Percentiles rank a stretch among this genome's conserved stretches.
These are phyloP conservation scores for Carassius carassius DNA, from an alignment of 2,113 vertebrate species.

Conservation along the genomic window DNA sequence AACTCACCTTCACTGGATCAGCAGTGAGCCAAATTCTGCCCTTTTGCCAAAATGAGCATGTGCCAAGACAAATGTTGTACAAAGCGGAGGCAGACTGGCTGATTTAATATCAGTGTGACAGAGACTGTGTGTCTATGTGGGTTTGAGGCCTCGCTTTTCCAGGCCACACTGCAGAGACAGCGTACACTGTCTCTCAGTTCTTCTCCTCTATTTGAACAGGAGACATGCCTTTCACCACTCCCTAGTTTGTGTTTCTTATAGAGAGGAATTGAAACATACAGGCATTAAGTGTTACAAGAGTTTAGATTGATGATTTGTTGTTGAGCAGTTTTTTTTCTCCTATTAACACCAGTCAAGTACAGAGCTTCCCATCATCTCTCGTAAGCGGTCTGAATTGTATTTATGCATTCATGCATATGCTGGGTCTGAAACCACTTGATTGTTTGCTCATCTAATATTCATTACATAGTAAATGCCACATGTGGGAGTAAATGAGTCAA, in stretches of 20 bases:
- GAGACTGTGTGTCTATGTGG: constrained; percentile 37
- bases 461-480: neutral
- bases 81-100: constrained; percentile 51
- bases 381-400: neutral
- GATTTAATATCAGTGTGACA: constrained; percentile 54
- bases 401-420: neutral
- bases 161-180: constrained; percentile 45
- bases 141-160: constrained; percentile 30
- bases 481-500: neutral
- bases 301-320: constrained; percentile 30
- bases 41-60: constrained; percentile 39
- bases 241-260: constrained; percentile 35
- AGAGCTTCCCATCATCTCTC: neutral
- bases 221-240: constrained; percentile 46
- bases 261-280: constrained; percentile 25
- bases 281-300: constrained; percentile 32
- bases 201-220: constrained; percentile 47
- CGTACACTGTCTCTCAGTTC: constrained; percentile 46
- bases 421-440: neutral
- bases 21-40: constrained; percentile 32
- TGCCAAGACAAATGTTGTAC: constrained; percentile 64
- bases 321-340: neutral
- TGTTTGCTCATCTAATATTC: constrained; percentile 19
- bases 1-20: constrained; percentile 53
- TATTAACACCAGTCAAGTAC: neutral